Base-by-base conservation (phyloP, 2,113 vertebrate genomes). In the Prochilodus magdalenae region DNA sequence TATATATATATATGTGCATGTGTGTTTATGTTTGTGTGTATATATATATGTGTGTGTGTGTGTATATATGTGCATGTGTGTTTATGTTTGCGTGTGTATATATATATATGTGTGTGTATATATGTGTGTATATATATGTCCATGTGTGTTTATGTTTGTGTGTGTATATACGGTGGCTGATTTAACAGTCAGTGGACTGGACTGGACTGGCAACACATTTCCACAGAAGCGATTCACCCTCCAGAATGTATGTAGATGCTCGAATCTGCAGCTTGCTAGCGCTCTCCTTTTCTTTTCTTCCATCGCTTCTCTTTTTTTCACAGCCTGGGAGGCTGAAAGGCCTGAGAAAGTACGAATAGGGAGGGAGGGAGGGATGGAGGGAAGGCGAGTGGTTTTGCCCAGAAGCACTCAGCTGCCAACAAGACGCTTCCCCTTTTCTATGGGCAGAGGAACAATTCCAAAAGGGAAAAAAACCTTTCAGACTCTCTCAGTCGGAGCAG, bases 381-480 rank as follows among this genome's bases (percentile, higher is more conserved):
- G 71, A 73, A 66, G 53, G 49, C 75, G 40, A 57, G 40, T 40
- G 65, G 59, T 65, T 33, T 81, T 57, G 77, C 79, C 62, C 71
- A 78, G 79, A 60, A 84, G 65, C 72, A 71, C 62, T 81, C 78
- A 78, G 83, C 80, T 76, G 79, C 76, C 79, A 84, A 83, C 71
- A 72, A 75, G 76, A 71, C 69, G 49, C 57, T 60, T 60, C 69
- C 24, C 55, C 49, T 53, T 81, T 78, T 85, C 80, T 79, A 36
- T 82, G 80, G 66, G 82, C 53, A 65, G 67, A 71, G 69, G 67
- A 77, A 77, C 81, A 84, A 81, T 81, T 59, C 70, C 62, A 63
- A 77, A 65, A 75, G 26, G 74, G 78, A 71, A 75, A 57, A 81
- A 84, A 78, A 75, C 57, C 79, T 85, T 83, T 87, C 74, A 83